Base-by-base conservation (phyloP, 2,113 vertebrate genomes). In the Hyperoodon ampullatus region DNA sequence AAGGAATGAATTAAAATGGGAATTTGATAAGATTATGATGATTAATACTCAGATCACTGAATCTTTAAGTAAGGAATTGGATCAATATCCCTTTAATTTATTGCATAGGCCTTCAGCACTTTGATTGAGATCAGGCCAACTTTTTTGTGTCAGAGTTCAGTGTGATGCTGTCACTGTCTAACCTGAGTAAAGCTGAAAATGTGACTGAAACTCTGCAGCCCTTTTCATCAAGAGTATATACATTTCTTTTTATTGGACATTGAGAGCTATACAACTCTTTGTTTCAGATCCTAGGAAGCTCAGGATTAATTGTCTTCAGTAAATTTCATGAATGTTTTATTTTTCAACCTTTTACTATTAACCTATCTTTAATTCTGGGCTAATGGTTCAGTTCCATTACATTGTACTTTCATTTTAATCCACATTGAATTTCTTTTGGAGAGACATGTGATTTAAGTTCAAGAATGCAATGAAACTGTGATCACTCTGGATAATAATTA, bases 361-460 rank as follows among this genome's bases (percentile, higher is more conserved):
- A 53, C 8, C 0, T 70, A 8, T 70, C 21, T 90, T 90, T 72
- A 90, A 75, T 85, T 92, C 28, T 18, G 21, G 3, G 14, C 33
- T 60, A 58, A 68, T 61, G 9, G 19, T 35, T 84, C 55, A 70
- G 35, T 82, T 97, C 77, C 86, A 50, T 55, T 88, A 12, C 61
- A 39, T n/a, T 61, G 10, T 70, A 44, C 50, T 88, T 93, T 92
- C 26, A n/a, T 95, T 88, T 92, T 93, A 88, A 66, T 77, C 53
- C 16, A 72, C 3, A 0, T 65, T 82, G 61, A 88, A 75, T 91
- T 42, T 80, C 19, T 78, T 95, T 88, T 71, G 58, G 3, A 89
- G 85, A 89, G 75, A 47, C 18, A 50, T 63, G 23, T 93, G 58
- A 92, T 88, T 68, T 63, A 74, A 60, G 35, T 71, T 30, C 11